phyloP scores from a whole-genome alignment of 2,888 invertebrate species.

The Drosophila diplacantha region DNA sequence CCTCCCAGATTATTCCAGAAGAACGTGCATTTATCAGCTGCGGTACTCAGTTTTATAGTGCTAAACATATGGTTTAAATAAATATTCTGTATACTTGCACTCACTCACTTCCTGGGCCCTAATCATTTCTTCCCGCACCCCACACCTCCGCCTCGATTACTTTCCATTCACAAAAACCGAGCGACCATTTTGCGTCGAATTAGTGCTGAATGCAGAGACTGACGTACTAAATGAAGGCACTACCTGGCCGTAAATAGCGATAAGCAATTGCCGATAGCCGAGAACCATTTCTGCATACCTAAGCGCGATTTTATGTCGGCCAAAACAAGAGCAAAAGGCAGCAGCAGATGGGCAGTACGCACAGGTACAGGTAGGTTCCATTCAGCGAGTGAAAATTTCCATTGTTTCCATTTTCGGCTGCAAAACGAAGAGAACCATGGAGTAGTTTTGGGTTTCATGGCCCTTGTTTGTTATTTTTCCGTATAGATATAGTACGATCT shows the following conservation, averaged over 20 bases:
- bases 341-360: conserved; percentile 7
- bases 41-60: conserved; percentile 5
- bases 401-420: conserved; percentile 19
- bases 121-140: conserved; percentile 2
- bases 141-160: conserved; percentile 30
- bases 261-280: conserved; percentile 59
- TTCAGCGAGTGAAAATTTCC: conserved; percentile 21
- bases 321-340: conserved; percentile 9
- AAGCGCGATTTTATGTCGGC: conserved; percentile 28
- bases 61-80: conserved; percentile 20
- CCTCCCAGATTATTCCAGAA: conserved; percentile 5
- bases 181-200: conserved; percentile 40
- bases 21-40: conserved; percentile 8
- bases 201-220: conserved; percentile 10
- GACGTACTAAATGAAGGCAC: conserved; percentile 21
- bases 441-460: conserved; percentile 10
- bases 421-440: not conserved
- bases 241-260: conserved; percentile 35
- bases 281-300: conserved; percentile 56
- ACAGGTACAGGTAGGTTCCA: conserved; percentile 7
- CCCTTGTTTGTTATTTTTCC: conserved; percentile 3
- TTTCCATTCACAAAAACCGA: conserved; percentile 58
- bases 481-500: conserved; percentile 35
- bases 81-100: conserved; percentile 14
- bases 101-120: conserved; percentile 18